Base-by-base conservation (phyloP, 30 jellyfish, hydroid and myxozoan species). In the Morbakka virulenta region DNA sequence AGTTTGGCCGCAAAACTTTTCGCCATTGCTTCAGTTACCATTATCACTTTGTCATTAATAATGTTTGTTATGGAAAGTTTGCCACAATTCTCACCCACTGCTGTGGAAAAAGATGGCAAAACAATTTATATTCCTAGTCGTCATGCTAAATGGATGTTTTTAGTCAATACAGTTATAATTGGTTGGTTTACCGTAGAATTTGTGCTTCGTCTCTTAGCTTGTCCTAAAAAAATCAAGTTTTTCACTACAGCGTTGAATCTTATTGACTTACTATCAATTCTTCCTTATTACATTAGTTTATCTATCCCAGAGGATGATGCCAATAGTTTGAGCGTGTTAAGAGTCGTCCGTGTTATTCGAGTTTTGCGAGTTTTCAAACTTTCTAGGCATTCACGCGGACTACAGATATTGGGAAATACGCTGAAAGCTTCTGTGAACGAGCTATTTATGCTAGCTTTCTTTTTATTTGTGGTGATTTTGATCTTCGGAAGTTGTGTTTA, bases 311-410 rank as follows among this genome's bases (percentile, higher is more conserved):
- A 87, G 28, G 82, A 78, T 23, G 65, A 64, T 41, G n/a, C n/a
- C n/a, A 32, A 70, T 72, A 50, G 84, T 20, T 71, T 74, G 27
- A 73, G 93, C 1, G 62, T 85, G 32, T 35, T 83, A 26, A 81
- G 95, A 25, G 94, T 91, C 29, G 95, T 91, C 22, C 67, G 98
- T n/a, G 98, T 91, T 12, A 80, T 91, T 66, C 96, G 98, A 29
- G 98, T 91, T 0, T 35, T 91, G 74, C 93, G 98, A 1, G 98
- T 91, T 17, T 91, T 91, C 72, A 91, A 91, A 67, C 90, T 91
- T 20, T 75, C 98, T 0, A 34, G 98, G 62, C 98, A 91, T 75
- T 91, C 98, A 24, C 96, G 98, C n/a, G 98, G 98, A 33, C 87
- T 91, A 32, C 98, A 91, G 71, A 91, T 91, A 26, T 93, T 91